Base-by-base conservation (phyloP, 2,113 vertebrate genomes). In the Ictalurus punctatus region DNA sequence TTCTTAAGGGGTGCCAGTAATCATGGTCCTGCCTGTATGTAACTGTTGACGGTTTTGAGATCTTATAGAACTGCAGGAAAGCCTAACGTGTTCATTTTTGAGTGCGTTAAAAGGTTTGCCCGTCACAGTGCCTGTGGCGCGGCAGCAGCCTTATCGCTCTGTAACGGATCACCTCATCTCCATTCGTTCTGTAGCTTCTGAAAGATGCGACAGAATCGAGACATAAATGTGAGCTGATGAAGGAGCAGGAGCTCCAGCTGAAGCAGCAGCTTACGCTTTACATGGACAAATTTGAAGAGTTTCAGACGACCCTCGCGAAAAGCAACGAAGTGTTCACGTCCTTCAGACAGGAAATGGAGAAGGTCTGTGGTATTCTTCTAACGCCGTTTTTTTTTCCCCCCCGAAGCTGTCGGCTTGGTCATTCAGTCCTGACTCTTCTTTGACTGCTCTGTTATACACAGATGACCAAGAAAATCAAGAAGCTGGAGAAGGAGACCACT, bases 401-500 rank as follows among this genome's bases (percentile, higher is more conserved):
- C 2, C 10, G 21, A 10, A 58, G 67, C 37, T n/a, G 21, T 61
- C 54, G 54, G 13, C 0, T 2, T 19, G 21, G 59, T 27, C 8
- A 16, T 83, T 37, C 19, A 59, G 13, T 37, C 23, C 76, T n/a
- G 44, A 54, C 12, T 52, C 23, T 25, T 78, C 44, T 54, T 6
- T 27, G 5, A 78, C n/a, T 91, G 30, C 59, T 21, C 13, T 74
- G 82, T 10, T 65, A 6, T 30, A 73, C n/a, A 89, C 92, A 99
- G 98, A 99, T 99, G 98, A 99, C 98, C 0, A 99, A 99, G 95
- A 99, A 99, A 95, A 99, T 99, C 89, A 99, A 99, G 94, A 99
- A 99, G 94, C 95, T 99, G 94, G 98, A 99, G 95, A 99, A 98
- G 94, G 98, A 99, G 93, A 99, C 98, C 0, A 96, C 97, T 48